A percentile compares a stretch with the other conserved stretches of the same genome.
Evolutionary conservation across 2,113 vertebrate species (phyloP).

Genomic region (Myocastor coypus): DNA sequence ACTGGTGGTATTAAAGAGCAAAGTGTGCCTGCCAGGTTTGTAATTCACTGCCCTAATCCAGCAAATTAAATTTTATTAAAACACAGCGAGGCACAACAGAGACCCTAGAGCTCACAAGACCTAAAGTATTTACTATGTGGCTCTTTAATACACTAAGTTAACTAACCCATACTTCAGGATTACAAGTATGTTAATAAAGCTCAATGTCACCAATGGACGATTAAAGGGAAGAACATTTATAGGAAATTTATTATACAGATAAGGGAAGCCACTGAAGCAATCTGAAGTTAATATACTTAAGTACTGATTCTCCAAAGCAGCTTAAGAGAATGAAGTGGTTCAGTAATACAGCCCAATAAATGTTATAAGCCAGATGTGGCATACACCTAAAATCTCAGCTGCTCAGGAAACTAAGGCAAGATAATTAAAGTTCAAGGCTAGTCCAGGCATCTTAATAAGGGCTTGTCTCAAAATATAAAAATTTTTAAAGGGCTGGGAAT

Average conservation of each 20-base stretch:
- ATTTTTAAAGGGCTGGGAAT: background rate
- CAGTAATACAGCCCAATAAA: constrained; percentile 7
- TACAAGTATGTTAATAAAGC: background rate
- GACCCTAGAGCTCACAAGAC: background rate
- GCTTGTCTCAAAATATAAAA: background rate
- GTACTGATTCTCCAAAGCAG: background rate
- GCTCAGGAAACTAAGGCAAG: background rate
- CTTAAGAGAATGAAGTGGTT: background rate
- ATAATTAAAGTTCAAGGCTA: background rate
- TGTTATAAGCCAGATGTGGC: background rate
- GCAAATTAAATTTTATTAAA: constrained; percentile 21
- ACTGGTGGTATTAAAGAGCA: background rate
- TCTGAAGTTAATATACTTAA: background rate
- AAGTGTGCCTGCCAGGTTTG: background rate
- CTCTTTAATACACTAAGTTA: constrained; percentile 23
- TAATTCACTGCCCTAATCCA: background rate
- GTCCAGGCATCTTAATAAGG: background rate
- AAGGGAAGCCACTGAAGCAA: constrained; percentile 34
- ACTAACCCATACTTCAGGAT: background rate
- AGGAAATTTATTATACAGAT: background rate
- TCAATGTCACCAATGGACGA: background rate
- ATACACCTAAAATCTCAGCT: background rate
- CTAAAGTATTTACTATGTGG: constrained; percentile 46
- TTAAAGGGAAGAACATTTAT: background rate
- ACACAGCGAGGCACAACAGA: background rate